These are phyloP conservation scores for Catostomus latipinnis DNA, from an alignment of 2,797 vertebrate species.

Conservation along the genomic window DNA sequence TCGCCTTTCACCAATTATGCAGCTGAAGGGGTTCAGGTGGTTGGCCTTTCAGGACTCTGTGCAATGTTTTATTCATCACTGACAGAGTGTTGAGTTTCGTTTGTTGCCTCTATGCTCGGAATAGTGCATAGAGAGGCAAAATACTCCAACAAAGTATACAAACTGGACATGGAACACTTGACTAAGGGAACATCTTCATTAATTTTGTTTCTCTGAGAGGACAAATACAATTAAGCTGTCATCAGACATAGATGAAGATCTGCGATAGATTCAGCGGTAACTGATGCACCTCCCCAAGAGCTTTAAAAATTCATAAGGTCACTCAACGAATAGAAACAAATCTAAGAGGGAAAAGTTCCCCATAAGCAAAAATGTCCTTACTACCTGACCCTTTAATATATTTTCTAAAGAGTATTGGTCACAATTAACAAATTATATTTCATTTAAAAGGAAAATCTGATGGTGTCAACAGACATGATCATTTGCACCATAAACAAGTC, in stretches of 20 bases:
- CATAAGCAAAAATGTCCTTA: constrained; percentile 5
- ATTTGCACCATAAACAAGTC: background rate
- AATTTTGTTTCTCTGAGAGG: constrained; percentile 21
- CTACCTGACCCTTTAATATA: background rate
- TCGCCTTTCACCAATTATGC: constrained; percentile 81
- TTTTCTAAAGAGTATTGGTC: too few relatives aligned
- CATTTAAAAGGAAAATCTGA: background rate
- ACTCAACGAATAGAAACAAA: constrained; percentile 51
- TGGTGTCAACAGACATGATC: background rate
- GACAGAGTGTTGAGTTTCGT: constrained; percentile 73
- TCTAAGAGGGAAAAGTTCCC: constrained; percentile 43
- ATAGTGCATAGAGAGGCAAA: constrained; percentile 25
- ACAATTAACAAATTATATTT: background rate
- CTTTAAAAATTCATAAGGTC: constrained; percentile 63
- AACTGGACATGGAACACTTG: background rate
- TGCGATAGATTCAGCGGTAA: constrained; percentile 45
- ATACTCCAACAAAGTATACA: constrained; percentile 6
- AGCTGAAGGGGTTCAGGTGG: constrained; percentile 74
- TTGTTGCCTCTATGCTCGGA: constrained; percentile 71
- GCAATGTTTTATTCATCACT: constrained; percentile 80
- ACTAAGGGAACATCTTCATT: constrained; percentile 12
- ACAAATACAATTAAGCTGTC: constrained; percentile 57
- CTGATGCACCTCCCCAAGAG: constrained; percentile 52
- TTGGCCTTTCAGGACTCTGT: constrained; percentile 66
- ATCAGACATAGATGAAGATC: constrained; percentile 50